phyloP scores from a whole-genome alignment of 2,888 invertebrate genomes.

The Diaperis boleti region DNA sequence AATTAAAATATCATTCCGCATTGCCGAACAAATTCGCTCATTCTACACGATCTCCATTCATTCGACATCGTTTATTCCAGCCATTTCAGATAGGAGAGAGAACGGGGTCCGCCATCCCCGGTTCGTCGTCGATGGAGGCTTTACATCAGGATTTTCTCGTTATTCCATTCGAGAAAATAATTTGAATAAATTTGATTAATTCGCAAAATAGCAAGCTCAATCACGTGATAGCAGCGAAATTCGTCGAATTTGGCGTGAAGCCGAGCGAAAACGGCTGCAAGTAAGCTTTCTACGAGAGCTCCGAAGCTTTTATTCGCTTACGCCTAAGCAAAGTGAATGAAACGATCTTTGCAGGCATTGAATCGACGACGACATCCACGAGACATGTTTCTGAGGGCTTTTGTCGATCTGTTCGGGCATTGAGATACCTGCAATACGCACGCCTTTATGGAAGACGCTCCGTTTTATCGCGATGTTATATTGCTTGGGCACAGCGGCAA shows the following conservation, averaged over 20 bases:
- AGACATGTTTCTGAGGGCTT: constrained; percentile 33
- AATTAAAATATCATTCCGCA: constrained; percentile 42
- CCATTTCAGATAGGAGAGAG: constrained; percentile 20
- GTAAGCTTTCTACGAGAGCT: constrained; percentile 8
- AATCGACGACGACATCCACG: constrained; percentile 27
- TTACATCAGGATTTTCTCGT: constrained; percentile 31
- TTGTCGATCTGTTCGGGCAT: constrained; percentile 24
- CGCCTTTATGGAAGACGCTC: constrained; percentile 20
- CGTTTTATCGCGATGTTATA: constrained; percentile 23
- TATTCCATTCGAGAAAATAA: constrained; percentile 30
- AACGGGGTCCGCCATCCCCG: constrained; percentile 8
- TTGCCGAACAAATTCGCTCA: constrained; percentile 24
- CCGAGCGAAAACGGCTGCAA: constrained; percentile 21
- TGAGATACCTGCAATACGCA: constrained; percentile 27
- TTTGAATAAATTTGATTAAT: constrained; percentile 42
- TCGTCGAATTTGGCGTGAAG: constrained; percentile 11
- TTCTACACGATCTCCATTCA: constrained; percentile 35
- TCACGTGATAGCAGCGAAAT: constrained; percentile 29
- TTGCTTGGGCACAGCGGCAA: too few relatives aligned
- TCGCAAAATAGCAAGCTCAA: constrained; percentile 29
- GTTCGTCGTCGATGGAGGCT: constrained; percentile 10
- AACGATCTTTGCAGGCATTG: constrained; percentile 33
- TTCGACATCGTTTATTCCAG: constrained; percentile 35
- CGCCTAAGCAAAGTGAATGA: constrained; percentile 27
- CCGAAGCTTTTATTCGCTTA: constrained; percentile 28